Evolutionary conservation across 2,797 vertebrate genomes (phyloP).

Genomic region (Myotis daubentonii): DNA sequence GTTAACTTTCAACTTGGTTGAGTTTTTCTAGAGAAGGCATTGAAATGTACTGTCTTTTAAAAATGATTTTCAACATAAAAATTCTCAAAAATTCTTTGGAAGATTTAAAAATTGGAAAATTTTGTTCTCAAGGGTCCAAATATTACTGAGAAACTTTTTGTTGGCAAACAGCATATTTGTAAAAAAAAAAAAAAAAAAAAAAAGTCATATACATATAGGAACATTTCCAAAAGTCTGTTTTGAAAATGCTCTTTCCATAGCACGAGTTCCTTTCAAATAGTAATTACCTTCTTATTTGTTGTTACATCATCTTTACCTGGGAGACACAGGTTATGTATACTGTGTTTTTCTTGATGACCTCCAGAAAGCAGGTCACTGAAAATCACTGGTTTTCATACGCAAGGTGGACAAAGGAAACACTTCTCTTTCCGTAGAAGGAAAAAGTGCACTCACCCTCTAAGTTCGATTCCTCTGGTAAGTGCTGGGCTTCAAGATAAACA

Average conservation of each 20-base stretch:
- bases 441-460: background rate
- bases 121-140: constrained; percentile 21
- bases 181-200: background rate
- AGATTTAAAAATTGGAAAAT: constrained; percentile 49
- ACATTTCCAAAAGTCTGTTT: constrained; percentile 14
- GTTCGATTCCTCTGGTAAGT: background rate
- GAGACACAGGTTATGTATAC: background rate
- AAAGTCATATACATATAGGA: background rate
- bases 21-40: constrained; percentile 18
- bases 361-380: background rate
- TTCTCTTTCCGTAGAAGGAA: background rate
- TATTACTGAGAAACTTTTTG: background rate
- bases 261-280: constrained; percentile 6
- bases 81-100: constrained; percentile 12
- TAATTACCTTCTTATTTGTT: background rate
- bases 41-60: background rate
- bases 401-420: background rate
- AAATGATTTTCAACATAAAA: background rate
- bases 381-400: background rate
- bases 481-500: background rate
- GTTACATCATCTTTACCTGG: background rate
- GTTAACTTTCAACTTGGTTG: constrained; percentile 34
- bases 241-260: background rate
- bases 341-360: background rate
- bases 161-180: background rate